These are phyloP conservation scores for Dendroctonus ponderosae DNA, from an alignment of 1,140 invertebrate species.

Conservation along the genomic window DNA sequence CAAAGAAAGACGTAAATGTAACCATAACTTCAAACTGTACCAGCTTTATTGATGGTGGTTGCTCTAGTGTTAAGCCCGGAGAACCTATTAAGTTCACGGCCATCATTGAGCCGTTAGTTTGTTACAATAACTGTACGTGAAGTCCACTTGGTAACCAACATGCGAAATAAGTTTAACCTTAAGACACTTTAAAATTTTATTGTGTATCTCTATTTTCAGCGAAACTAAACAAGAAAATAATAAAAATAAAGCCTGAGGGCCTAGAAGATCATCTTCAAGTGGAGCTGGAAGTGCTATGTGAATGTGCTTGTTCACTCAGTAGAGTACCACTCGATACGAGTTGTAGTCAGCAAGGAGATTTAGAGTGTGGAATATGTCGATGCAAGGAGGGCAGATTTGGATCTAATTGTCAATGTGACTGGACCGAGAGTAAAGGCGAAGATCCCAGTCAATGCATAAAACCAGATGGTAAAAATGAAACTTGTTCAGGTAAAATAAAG, in stretches of 20 bases:
- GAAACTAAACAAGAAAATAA: conserved; percentile 20
- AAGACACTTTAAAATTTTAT: too few relatives aligned
- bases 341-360: conserved; percentile 67
- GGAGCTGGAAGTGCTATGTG: conserved; percentile 85
- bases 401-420: conserved; percentile 77
- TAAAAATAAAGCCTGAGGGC: conserved; percentile 84
- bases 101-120: conserved; percentile 70
- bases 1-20: conserved; percentile 73
- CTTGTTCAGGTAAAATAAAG: conserved; percentile 32
- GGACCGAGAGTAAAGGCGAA: conserved; percentile 17
- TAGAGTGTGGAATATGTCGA: conserved; percentile 85
- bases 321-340: conserved; percentile 51
- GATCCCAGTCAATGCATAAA: conserved; percentile 36
- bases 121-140: conserved; percentile 58
- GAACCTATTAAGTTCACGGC: conserved; percentile 73
- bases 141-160: too few relatives aligned
- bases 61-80: conserved; percentile 80
- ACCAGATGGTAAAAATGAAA: conserved; percentile 27
- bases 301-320: conserved; percentile 77
- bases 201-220: not conserved
- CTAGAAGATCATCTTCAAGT: conserved; percentile 83
- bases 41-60: conserved; percentile 66
- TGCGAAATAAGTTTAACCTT: too few relatives aligned
- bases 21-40: conserved; percentile 85
- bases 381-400: conserved; percentile 80